Conservation (phyloP, 2,888 invertebrate species). For the Cosmorhoe ocellata region DNA sequence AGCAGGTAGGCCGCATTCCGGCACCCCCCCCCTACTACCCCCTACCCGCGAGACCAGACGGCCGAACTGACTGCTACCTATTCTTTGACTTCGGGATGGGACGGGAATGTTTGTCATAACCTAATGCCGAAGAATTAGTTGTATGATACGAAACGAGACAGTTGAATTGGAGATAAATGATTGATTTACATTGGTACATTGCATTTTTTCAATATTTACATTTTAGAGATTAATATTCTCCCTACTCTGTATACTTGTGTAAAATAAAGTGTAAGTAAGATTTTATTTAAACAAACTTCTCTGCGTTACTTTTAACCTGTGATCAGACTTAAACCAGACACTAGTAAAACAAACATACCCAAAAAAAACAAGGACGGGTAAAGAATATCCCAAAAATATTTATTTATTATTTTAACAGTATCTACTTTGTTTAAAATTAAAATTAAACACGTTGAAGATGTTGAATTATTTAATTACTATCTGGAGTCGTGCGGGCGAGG, state of each 20-base stretch:
- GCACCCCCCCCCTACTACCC: conserved; percentile 38
- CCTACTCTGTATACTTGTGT: too few species aligned
- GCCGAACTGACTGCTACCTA: not conserved
- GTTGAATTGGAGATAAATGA: conserved; percentile 16
- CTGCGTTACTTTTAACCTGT: conserved; percentile 5
- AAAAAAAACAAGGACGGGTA: conserved; percentile 10
- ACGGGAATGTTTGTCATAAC: conserved; percentile 68
- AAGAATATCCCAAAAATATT: conserved; percentile 1
- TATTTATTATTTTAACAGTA: conserved; percentile 10
- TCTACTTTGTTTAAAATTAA: conserved; percentile 18
- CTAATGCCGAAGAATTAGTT: conserved; percentile 59
- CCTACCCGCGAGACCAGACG: conserved; percentile 34
- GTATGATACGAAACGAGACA: conserved; percentile 38
- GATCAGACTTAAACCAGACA: conserved; percentile 17
- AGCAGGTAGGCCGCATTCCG: conserved; percentile 80
- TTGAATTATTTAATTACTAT: conserved; percentile 35
- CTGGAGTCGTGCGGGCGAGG: conserved; percentile 34
- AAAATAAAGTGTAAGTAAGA: too few species aligned
- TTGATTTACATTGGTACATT: conserved; percentile 3
- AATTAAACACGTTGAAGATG: conserved; percentile 18
- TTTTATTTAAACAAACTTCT: not conserved
- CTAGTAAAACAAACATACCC: conserved; percentile 10
- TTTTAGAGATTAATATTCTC: too few species aligned
- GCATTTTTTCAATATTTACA: not conserved
- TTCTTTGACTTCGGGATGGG: conserved; percentile 8